Base-by-base conservation (phyloP, 2,888 invertebrate genomes). In the Amblyjoppa fuscipennis region DNA sequence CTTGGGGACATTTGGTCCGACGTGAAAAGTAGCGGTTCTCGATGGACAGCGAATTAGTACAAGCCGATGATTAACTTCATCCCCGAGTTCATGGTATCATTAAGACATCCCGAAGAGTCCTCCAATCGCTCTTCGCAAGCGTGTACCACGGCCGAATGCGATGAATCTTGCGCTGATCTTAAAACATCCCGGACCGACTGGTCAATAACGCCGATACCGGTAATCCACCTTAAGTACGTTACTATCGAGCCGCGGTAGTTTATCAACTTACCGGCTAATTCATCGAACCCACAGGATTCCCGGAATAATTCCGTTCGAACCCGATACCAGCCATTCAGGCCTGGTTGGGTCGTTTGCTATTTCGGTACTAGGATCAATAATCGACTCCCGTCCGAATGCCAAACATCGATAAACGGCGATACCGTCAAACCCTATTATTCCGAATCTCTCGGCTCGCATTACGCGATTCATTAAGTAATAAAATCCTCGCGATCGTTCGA, bases 401-500 rank as follows among this genome's bases (percentile, higher is more conserved):
- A 51, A 53, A 66, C 45, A 20, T 66, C 75, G 16, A 76, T 75
- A 75, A 75, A 75, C 31, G 45, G 31, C 61, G 61, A 61, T 49
- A 74, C n/a, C 41, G 49, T 64, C 75, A 20, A 20, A 13, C 9
- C 38, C 28, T 34, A 20, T n/a, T 41, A 20, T 51, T 31, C 49
- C n/a, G n/a, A 9, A 28, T 41, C 28, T n/a, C n/a, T 45, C 20
- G 11, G 1, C 5, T 4, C 1, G 34, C 69, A 38, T 28, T 31
- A 69, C 28, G 45, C 20, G 28, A 45, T n/a, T 66, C 80, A 38
- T 66, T 73, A n/a, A 73, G 64, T 73, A 61, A 66, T 80, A 80
- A 80, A 80, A 71, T 79, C 31, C 41, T 34, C 45, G 31, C 61
- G 38, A 70, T 70, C 31, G 78, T 31, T 20, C 20, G 45, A 41